A percentile compares a stretch with the other conserved stretches of the same genome.
Conservation (phyloP, 2,797 vertebrate species). For the Dendrocincla fuliginosa region DNA sequence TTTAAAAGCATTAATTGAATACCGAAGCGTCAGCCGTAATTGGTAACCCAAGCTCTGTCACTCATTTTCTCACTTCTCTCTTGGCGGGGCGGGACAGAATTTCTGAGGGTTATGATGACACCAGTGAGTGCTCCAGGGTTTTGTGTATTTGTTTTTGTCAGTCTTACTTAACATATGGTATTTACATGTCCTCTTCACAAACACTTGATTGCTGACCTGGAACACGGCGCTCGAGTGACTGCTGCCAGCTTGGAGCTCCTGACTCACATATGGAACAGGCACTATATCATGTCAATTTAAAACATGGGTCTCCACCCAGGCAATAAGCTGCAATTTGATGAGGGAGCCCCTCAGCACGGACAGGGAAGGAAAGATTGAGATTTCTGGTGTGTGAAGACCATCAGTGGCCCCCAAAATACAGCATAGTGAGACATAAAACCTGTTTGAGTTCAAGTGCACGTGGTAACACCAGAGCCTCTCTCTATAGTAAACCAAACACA, state of each 20-base stretch:
- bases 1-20: conserved; percentile 6
- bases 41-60: conserved; percentile 4
- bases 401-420: not conserved
- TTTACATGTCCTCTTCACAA: not conserved
- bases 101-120: conserved; percentile 37
- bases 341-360: not conserved
- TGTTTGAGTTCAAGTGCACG: not conserved
- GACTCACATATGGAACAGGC: not conserved
- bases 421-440: not conserved
- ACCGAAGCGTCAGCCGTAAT: not conserved
- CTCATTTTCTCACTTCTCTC: conserved; percentile 60
- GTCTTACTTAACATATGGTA: conserved; percentile 46
- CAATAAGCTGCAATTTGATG: not conserved
- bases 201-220: conserved; percentile 8
- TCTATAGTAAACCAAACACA: not conserved
- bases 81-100: not conserved
- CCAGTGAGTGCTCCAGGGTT: conserved; percentile 31
- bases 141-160: conserved; percentile 58
- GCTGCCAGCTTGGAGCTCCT: conserved; percentile 40
- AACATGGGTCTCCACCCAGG: not conserved
- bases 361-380: not conserved
- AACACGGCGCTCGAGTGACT: not conserved
- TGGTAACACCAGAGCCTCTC: not conserved
- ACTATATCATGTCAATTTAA: accelerated
- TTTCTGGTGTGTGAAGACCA: not conserved